phyloP scores from a whole-genome alignment of 2,113 vertebrate genomes.

The Strigops habroptila region DNA sequence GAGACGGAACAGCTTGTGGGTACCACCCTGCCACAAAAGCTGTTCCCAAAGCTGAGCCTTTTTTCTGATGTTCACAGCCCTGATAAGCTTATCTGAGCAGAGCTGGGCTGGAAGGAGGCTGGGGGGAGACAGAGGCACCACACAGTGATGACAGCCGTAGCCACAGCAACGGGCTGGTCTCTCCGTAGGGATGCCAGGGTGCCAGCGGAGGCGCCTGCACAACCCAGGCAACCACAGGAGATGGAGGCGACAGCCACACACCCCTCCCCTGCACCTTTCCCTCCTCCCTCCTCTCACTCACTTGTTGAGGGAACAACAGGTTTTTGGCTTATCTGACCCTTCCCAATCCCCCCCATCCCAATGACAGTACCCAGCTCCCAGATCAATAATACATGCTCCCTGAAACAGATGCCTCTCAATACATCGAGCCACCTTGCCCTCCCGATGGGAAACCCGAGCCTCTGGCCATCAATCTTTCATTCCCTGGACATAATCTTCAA shows the following conservation, averaged over 20 bases:
- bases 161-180: neutral
- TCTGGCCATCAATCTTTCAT: conserved; percentile 67
- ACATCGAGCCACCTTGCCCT: neutral
- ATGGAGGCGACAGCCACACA: neutral
- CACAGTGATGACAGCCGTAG: neutral
- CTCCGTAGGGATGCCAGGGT: neutral
- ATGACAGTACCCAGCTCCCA: neutral
- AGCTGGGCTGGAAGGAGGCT: neutral
- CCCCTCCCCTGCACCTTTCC: accelerated
- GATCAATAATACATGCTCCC: conserved; percentile 66
- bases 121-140: neutral
- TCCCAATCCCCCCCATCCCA: accelerated
- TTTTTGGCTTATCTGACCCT: neutral
- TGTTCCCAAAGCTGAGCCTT: accelerated
- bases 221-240: neutral
- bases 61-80: neutral
- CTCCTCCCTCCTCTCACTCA: neutral
- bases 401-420: conserved; percentile 63
- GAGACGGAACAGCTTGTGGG: accelerated
- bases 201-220: accelerated
- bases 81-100: neutral
- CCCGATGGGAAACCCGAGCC: conserved; percentile 32
- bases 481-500: conserved; percentile 5
- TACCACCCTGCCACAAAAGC: neutral
- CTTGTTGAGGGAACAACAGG: neutral